Base-by-base conservation (phyloP, 1,140 invertebrate genomes). In the Periplaneta americana region DNA sequence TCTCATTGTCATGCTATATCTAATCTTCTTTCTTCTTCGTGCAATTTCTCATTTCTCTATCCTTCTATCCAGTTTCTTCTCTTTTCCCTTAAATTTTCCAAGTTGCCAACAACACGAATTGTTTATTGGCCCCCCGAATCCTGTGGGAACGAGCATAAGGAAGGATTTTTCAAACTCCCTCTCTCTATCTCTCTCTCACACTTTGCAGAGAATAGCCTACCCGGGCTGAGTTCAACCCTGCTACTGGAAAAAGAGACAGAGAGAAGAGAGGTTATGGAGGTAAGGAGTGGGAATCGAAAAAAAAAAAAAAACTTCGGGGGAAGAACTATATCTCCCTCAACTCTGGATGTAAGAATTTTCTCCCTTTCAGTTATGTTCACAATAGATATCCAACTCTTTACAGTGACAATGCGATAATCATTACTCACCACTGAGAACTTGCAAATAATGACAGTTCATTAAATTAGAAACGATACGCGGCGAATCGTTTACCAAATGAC, bases 91-190 rank as follows among this genome's bases (percentile, higher is more conserved):
- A 31, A 36, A 77, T 31, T 77, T 33, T 13, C 75, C 75, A 77
- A 77, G n/a, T 77, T 77, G 75, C 75, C 75, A 77, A 77, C 75
- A 77, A 77, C 75, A 36, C 75, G 31, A n/a, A 77, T 77, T 77
- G 75, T 77, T 77, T 77, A 77, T 77, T 77, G 75, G 75, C 17
- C 28, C 22, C 17, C 28, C 22, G 48, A 66, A 66, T 66, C 48
- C 48, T 66, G 48, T 66, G 48, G 48, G 48, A 66, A 66, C 22
- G 48, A 66, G 4, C 48, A 66, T 66, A 22, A 66, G 48, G 48
- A 66, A 66, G 48, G 48, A 28, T 66, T 66, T 66, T 66, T 66
- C 48, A 66, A 66, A 66, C 48, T 66, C n/a, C n/a, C n/a, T n/a
- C n/a, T n/a, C n/a, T n/a, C n/a, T n/a, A n/a, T n/a, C n/a, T n/a